Evolutionary conservation across 2,888 invertebrate species (phyloP).

Genomic region (Yponomeuta cagnagella): DNA sequence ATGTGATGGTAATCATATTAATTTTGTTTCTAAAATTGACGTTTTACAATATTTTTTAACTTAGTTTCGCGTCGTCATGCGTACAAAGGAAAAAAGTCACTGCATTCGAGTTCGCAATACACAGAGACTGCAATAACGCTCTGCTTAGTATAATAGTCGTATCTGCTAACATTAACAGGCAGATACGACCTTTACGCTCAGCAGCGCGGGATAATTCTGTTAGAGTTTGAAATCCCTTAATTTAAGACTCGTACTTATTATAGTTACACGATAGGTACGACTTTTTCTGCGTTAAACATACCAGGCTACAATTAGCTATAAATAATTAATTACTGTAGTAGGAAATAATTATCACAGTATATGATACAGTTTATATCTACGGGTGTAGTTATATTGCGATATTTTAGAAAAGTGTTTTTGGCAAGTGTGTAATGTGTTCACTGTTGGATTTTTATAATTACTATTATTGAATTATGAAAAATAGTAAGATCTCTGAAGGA

Average conservation of each 20-base stretch:
- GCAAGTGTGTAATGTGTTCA: slow-evolving; percentile 64
- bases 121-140: slow-evolving; percentile 3
- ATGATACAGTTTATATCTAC: slow-evolving; percentile 59
- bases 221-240: no score
- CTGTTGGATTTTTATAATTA: slow-evolving; percentile 48
- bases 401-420: slow-evolving; percentile 54
- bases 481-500: slow-evolving; percentile 45
- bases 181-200: no score
- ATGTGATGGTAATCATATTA: no score
- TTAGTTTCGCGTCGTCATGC: no score
- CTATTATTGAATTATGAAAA: slow-evolving; percentile 23
- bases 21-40: no score
- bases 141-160: no score
- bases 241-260: no score
- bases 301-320: background rate
- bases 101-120: background rate
- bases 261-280: background rate
- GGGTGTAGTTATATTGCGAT: slow-evolving; percentile 69
- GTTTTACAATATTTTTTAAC: no score
- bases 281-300: slow-evolving; percentile 12
- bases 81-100: no score
- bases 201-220: no score
- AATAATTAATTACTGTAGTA: slow-evolving; percentile 9
- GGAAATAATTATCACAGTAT: slow-evolving; percentile 41
- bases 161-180: no score